phyloP scores from a whole-genome alignment of 2,797 vertebrate genomes.

The Cirrhinus molitorella region DNA sequence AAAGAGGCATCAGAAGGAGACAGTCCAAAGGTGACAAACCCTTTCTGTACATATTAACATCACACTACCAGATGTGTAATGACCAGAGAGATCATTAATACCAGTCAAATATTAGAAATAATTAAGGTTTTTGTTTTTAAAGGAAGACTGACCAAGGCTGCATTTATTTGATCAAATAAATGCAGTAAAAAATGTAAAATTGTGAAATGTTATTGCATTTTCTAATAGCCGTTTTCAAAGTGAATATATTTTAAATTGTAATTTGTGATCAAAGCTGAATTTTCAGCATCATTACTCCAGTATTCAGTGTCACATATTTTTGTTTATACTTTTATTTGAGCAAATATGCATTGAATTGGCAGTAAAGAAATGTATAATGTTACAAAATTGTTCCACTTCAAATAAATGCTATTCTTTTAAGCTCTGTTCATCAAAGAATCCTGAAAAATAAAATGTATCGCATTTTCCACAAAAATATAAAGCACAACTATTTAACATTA shows the following conservation, averaged over 20 bases:
- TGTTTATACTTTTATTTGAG: no score
- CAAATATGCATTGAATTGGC: no score
- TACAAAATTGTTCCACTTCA: no score
- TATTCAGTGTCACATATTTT: not conserved
- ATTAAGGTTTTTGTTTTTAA: not conserved
- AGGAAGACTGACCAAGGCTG: not conserved
- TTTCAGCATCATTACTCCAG: not conserved
- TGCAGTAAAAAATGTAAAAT: not conserved
- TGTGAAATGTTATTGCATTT: not conserved
- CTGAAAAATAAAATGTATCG: not conserved
- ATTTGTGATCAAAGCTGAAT: not conserved
- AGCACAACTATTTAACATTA: not conserved
- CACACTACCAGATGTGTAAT: not conserved
- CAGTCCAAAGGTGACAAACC: conserved; percentile 89
- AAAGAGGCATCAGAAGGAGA: conserved; percentile 95
- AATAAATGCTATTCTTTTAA: no score
- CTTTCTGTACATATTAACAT: not conserved
- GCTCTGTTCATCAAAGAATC: not conserved
- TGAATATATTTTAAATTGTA: not conserved
- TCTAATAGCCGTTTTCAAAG: not conserved
- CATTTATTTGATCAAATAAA: not conserved
- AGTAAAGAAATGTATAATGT: no score
- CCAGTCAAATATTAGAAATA: not conserved
- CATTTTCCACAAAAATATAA: not conserved
- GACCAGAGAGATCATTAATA: not conserved